These are phyloP conservation scores for Erebia ligea DNA, from an alignment of 2,888 invertebrate species.

Conservation along the genomic window DNA sequence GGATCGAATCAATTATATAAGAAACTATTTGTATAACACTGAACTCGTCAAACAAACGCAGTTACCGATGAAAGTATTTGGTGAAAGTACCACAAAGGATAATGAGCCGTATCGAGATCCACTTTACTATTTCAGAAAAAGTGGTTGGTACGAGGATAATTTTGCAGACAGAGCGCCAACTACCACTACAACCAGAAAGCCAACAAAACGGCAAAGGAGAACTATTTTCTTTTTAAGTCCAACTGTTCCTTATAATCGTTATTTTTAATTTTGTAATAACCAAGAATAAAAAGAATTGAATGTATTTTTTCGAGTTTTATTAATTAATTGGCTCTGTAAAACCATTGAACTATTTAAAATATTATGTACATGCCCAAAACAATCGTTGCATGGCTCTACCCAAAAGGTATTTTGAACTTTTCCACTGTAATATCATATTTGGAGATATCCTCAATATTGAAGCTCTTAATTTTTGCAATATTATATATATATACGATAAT, in stretches of 20 bases:
- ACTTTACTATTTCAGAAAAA: constrained; percentile 41
- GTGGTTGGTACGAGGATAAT: constrained; percentile 38
- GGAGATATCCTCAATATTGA: too few relatives aligned
- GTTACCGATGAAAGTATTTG: constrained; percentile 7
- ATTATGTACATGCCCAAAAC: too few relatives aligned
- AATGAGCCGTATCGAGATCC: constrained; percentile 27
- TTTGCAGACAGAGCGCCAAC: constrained; percentile 32
- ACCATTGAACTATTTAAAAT: too few relatives aligned
- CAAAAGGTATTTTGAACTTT: too few relatives aligned
- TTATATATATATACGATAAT: too few relatives aligned
- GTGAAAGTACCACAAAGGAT: constrained; percentile 19
- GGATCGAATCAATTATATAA: constrained; percentile 53
- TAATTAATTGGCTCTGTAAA: neutral
- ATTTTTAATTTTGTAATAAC: constrained; percentile 50
- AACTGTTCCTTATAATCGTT: constrained; percentile 62
- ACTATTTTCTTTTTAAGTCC: constrained; percentile 74
- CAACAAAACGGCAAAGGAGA: constrained; percentile 49
- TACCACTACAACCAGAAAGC: constrained; percentile 33
- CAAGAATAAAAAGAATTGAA: neutral
- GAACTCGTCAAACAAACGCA: constrained; percentile 38
- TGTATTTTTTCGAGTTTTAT: neutral
- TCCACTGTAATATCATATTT: too few relatives aligned
- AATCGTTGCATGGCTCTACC: too few relatives aligned
- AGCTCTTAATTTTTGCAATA: too few relatives aligned
- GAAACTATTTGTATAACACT: constrained; percentile 49